Percentiles rank a stretch among this genome's conserved stretches.
Conservation (phyloP, 2,113 vertebrate species). For the Diphyllodes magnificus region DNA sequence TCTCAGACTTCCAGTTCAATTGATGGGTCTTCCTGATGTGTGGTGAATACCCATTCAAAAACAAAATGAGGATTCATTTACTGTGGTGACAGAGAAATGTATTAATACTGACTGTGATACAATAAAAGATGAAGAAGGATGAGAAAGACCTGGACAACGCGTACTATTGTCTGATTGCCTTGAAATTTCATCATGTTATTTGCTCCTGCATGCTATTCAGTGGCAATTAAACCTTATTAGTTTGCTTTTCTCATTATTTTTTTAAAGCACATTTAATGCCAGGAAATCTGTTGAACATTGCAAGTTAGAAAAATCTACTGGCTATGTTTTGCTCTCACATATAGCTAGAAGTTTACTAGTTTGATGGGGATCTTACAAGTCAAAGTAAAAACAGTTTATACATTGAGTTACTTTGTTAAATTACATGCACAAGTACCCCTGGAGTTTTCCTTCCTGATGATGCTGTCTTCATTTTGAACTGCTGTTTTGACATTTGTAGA, state of each 20-base stretch:
- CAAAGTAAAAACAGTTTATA: not conserved
- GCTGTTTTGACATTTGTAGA: conserved; percentile 64
- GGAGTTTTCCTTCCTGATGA: conserved; percentile 34
- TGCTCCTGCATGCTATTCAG: not conserved
- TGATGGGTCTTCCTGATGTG: not conserved
- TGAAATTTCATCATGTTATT: not conserved
- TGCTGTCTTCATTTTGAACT: conserved; percentile 37
- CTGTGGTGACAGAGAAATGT: conserved; percentile 6
- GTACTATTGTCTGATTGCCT: not conserved
- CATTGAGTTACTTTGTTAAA: not conserved
- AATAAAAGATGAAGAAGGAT: not conserved
- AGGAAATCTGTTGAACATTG: not conserved
- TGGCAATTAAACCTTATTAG: not conserved
- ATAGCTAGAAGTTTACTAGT: not conserved
- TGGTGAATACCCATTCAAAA: not conserved
- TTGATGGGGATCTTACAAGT: not conserved
- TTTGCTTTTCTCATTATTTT: not conserved
- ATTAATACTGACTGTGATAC: not conserved
- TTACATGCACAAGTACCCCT: not conserved
- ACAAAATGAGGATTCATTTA: conserved; percentile 2
- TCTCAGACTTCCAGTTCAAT: not conserved
- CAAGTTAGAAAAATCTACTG: not conserved
- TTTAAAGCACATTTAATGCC: not conserved
- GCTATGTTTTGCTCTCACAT: not conserved
- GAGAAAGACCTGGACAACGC: not conserved